Percentiles rank a stretch among this genome's conserved stretches.
Evolutionary conservation across 2,888 invertebrate species (phyloP).

Genomic region (Cantharis flavilabris): DNA sequence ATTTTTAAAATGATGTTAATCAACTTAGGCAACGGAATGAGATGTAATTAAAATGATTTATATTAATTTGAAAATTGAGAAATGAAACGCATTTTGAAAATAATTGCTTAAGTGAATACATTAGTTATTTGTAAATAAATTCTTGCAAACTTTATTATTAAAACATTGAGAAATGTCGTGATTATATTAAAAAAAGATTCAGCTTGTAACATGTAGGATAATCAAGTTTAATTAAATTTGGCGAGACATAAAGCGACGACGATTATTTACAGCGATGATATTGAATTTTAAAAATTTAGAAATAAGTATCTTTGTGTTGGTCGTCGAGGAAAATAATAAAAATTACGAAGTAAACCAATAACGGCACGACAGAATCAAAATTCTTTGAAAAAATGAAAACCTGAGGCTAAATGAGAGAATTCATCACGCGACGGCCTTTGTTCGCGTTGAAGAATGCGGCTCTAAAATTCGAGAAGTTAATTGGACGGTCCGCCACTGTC

Average conservation of each 20-base stretch:
- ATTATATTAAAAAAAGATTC: not conserved
- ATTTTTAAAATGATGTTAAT: not conserved
- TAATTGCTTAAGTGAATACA: not conserved
- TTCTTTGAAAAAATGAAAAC: constrained; percentile 47
- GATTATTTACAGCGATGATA: not conserved
- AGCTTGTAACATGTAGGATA: not conserved
- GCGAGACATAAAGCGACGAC: constrained; percentile 8
- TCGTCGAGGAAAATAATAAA: constrained; percentile 10
- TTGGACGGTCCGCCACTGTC: constrained; percentile 42
- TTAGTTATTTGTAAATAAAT: not conserved
- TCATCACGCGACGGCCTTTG: constrained; percentile 48
- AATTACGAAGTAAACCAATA: constrained; percentile 29
- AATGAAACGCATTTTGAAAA: not conserved
- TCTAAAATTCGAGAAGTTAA: constrained; percentile 44
- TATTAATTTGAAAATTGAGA: not conserved
- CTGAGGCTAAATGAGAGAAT: constrained; percentile 46
- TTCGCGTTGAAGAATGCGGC: constrained; percentile 47
- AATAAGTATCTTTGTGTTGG: not conserved
- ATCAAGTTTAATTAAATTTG: constrained; percentile 16
- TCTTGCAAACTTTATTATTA: not conserved
- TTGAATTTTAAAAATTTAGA: not conserved
- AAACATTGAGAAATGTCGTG: constrained; percentile 7
- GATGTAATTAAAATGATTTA: not conserved
- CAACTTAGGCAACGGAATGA: not conserved
- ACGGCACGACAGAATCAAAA: constrained; percentile 34